phyloP scores from a whole-genome alignment of 2,113 vertebrate genomes.

The Riparia riparia region DNA sequence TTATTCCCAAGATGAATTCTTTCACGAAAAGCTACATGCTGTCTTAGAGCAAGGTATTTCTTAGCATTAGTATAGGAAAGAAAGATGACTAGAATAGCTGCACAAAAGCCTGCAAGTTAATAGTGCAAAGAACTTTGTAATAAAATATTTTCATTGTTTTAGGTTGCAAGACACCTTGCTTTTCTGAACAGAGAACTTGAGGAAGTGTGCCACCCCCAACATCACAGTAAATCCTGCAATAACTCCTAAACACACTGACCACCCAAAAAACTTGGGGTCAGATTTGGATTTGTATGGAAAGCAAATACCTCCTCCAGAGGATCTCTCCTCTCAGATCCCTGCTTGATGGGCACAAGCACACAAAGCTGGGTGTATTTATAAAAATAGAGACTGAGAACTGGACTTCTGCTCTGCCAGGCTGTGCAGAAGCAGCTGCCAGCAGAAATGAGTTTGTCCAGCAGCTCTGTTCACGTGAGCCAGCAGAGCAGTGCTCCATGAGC shows the following conservation, averaged over 20 bases:
- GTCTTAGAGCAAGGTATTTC: neutral
- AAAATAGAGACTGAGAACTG: neutral
- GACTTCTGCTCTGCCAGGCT: neutral
- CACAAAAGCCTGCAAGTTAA: neutral
- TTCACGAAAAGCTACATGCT: neutral
- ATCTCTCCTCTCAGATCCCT: neutral
- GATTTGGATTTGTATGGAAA: neutral
- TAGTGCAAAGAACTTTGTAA: neutral
- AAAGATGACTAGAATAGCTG: neutral
- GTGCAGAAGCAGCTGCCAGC: neutral
- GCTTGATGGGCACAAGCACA: neutral
- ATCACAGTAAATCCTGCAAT: neutral
- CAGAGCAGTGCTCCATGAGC: rapidly evolving
- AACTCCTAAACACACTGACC: neutral
- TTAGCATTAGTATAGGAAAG: neutral
- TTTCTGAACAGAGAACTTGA: slow-evolving; percentile 88
- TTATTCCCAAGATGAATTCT: neutral
- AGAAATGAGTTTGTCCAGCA: neutral
- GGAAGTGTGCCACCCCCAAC: neutral
- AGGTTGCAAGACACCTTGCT: slow-evolving; percentile 88
- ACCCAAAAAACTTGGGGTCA: neutral
- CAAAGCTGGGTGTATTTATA: neutral
- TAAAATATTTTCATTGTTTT: slow-evolving; percentile 33
- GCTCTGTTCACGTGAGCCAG: neutral
- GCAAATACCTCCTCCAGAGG: neutral